Base-by-base conservation (phyloP, 2,113 vertebrate genomes). In the Malaclemys terrapin region DNA sequence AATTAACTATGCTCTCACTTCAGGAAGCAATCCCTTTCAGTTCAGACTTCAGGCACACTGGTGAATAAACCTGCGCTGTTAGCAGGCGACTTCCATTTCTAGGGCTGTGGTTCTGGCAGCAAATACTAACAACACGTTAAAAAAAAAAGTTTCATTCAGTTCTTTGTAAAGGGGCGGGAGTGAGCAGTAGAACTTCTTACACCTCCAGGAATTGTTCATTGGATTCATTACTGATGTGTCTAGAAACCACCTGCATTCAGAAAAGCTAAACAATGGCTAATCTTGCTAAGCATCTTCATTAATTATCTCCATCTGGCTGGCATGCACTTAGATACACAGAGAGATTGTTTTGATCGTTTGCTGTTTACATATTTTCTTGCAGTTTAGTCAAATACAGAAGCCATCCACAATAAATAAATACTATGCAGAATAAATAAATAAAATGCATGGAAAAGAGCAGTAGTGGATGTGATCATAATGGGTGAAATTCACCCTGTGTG, bases 261-360 rank as follows among this genome's bases (percentile, higher is more conserved):
- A 47, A 5, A 78, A 95, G 25, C 78, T 85, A 89, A 95, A 78
- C 75, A 78, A 78, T 78, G 42, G 92, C 75, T 62, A 20, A 47
- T 88, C 94, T 84, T 93, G 94, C 85, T 96, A 45, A 97, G 95
- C 93, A 94, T 92, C 97, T 95, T 94, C 96, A 96, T 96, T 97
- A 97, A 97, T 97, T 96, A 93, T 95, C 94, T 97, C 96, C 95
- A 96, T 96, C 97, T 96, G 96, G 8, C 96, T 96, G 8, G 35
- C 93, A 85, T 79, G 95, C 93, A 79, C 95, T 91, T 65, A 54
- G 14, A 83, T 27, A 56, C 29, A 49, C 80, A 85, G 92, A 80
- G 94, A 13, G 11, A 85, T 81, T 88, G 94, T 96, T 97, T 96
- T 97, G 96, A 97, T 96, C 94, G 49, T 81, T 96, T 52, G 85